These are phyloP conservation scores for Myopa testacea DNA, from an alignment of 2,888 invertebrate genomes.

Conservation along the genomic window DNA sequence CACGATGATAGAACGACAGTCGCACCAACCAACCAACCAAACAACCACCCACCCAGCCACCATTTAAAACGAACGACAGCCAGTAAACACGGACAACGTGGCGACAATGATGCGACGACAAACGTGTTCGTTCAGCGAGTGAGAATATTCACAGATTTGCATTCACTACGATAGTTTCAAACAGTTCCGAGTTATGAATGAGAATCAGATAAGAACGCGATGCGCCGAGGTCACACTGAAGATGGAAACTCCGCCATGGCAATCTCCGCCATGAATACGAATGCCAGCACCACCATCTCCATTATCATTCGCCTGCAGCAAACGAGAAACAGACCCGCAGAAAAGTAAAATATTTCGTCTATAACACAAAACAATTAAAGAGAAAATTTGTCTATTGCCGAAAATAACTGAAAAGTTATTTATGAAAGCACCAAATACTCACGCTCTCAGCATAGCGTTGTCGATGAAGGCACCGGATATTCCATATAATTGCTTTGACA, in stretches of 20 bases:
- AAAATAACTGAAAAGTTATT: neutral
- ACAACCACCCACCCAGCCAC: neutral
- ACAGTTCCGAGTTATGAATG: slow-evolving; percentile 26
- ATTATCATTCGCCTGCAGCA: too few relatives aligned
- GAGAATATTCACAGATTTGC: slow-evolving; percentile 29
- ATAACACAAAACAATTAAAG: slow-evolving; percentile 18
- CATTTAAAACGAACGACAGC: neutral
- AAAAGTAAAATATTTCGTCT: neutral
- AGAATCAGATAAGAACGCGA: slow-evolving; percentile 22
- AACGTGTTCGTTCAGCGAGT: neutral
- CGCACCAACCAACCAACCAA: neutral
- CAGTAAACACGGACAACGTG: slow-evolving; percentile 7
- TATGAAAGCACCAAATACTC: too few relatives aligned
- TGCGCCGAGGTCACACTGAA: neutral
- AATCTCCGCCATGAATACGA: too few relatives aligned
- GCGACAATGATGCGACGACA: neutral
- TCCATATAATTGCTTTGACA: slow-evolving; percentile 7
- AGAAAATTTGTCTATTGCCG: slow-evolving; percentile 22
- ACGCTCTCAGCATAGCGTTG: too few relatives aligned
- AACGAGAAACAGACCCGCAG: too few relatives aligned
- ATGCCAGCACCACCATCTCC: too few relatives aligned
- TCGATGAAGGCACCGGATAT: neutral
- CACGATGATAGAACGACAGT: neutral
- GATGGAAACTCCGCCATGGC: neutral
- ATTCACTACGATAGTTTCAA: slow-evolving; percentile 8